Percentiles rank a stretch among this genome's conserved stretches.
phyloP scores from a whole-genome alignment of 2,888 invertebrate species.

The Rosalia funebris region DNA sequence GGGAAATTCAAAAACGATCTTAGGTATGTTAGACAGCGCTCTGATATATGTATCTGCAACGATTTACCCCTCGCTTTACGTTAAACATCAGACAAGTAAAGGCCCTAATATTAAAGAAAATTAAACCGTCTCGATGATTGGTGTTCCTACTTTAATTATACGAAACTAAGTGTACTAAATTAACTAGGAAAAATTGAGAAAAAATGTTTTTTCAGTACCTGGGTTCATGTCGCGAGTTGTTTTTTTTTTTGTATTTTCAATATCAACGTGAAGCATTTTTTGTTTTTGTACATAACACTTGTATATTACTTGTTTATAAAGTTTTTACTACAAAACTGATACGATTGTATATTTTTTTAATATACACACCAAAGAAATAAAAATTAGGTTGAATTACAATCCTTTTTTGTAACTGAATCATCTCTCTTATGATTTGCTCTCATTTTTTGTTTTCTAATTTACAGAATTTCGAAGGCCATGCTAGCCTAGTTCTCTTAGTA shows the following conservation, averaged over 20 bases:
- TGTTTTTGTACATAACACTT: conserved; percentile 58
- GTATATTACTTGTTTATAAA: conserved; percentile 60
- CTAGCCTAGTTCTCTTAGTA: conserved; percentile 37
- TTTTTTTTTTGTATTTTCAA: neutral
- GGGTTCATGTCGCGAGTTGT: neutral
- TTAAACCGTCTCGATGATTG: neutral
- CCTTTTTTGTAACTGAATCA: conserved; percentile 54
- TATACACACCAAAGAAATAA: conserved; percentile 62
- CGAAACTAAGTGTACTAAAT: too few species aligned
- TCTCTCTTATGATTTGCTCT: conserved; percentile 48
- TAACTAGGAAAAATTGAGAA: neutral
- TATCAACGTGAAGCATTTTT: conserved; percentile 52
- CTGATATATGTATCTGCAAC: too few species aligned
- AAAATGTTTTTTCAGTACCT: neutral
- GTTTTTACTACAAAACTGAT: conserved; percentile 63
- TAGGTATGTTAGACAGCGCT: too few species aligned
- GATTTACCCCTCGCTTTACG: neutral
- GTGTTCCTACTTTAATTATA: too few species aligned
- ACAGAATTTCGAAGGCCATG: conserved; percentile 38
- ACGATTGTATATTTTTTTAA: conserved; percentile 63
- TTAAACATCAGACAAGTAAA: neutral
- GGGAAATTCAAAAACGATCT: too few species aligned
- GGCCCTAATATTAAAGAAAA: neutral
- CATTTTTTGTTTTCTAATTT: conserved; percentile 32
- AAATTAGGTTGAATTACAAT: conserved; percentile 53